phyloP scores from a whole-genome alignment of 2,113 vertebrate species.

The Phyllopteryx taeniolatus region DNA sequence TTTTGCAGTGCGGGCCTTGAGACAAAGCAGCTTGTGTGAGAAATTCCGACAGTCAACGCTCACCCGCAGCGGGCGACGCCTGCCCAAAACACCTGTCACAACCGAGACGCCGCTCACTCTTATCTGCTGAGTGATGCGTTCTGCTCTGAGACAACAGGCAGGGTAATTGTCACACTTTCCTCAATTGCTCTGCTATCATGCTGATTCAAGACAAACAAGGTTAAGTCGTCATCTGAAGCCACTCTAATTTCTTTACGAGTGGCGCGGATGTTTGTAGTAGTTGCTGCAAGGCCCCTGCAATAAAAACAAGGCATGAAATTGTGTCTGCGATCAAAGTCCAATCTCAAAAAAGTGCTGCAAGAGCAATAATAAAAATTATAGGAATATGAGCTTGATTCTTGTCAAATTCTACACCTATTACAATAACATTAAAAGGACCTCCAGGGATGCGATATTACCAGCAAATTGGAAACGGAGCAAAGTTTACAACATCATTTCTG shows the following conservation, averaged over 20 bases:
- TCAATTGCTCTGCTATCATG: background rate
- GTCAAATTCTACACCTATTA: slow-evolving; percentile 56
- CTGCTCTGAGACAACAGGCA: background rate
- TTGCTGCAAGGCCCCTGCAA: slow-evolving; percentile 23
- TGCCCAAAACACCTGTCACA: slow-evolving; percentile 36
- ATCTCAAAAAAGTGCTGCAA: slow-evolving; percentile 45
- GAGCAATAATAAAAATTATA: slow-evolving; percentile 37
- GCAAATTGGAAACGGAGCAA: slow-evolving; percentile 18
- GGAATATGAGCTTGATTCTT: slow-evolving; percentile 54
- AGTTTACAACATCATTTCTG: no score
- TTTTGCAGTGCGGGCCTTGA: background rate
- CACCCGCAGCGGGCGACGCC: slow-evolving; percentile 29
- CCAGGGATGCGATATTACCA: slow-evolving; percentile 14
- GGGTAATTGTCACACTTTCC: background rate
- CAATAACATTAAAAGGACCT: slow-evolving; percentile 41
- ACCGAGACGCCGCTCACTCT: slow-evolving; percentile 4
- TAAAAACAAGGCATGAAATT: slow-evolving; percentile 34
- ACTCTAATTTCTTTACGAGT: background rate
- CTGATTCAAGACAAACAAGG: slow-evolving; percentile 1
- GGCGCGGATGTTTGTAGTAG: slow-evolving; percentile 4
- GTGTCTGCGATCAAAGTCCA: slow-evolving; percentile 25
- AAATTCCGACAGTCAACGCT: slow-evolving; percentile 8
- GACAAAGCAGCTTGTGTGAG: background rate
- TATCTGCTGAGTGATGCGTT: background rate
- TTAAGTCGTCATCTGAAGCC: background rate